Percentiles rank a stretch among this genome's conserved stretches.
Conservation (phyloP, 2,888 invertebrate genomes). For the Lithophane ornitopus region DNA sequence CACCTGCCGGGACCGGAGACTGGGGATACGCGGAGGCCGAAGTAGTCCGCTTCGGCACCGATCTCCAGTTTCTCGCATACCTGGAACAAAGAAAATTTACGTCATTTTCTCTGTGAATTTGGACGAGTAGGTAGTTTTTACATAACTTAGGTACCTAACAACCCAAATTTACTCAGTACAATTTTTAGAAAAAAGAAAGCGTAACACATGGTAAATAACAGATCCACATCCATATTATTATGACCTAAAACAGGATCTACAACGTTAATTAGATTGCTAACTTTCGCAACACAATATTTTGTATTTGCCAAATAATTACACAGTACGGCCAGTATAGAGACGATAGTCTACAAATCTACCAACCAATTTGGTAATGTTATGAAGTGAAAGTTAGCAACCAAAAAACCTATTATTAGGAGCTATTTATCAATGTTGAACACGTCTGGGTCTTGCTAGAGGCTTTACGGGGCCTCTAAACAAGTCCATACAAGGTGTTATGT, state of each 20-base stretch:
- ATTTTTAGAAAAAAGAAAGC: constrained; percentile 38
- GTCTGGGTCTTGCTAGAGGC: constrained; percentile 34
- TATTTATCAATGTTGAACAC: constrained; percentile 57
- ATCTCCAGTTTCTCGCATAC: constrained; percentile 96
- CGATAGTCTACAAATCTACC: neutral
- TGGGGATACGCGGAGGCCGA: constrained; percentile 93
- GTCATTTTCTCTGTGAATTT: constrained; percentile 29
- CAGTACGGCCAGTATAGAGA: constrained; percentile 7
- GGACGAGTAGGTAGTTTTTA: no score
- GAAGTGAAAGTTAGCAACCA: constrained; percentile 61
- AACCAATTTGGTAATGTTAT: constrained; percentile 51
- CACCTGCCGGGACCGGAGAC: constrained; percentile 94
- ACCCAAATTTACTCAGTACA: neutral
- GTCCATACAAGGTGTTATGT: constrained; percentile 1
- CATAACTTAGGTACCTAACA: no score
- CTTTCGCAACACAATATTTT: constrained; percentile 55
- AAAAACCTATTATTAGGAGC: constrained; percentile 65
- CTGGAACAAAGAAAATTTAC: constrained; percentile 87
- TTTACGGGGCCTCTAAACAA: constrained; percentile 4
- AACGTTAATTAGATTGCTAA: constrained; percentile 27
- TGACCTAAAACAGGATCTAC: constrained; percentile 44
- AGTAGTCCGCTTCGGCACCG: constrained; percentile 96
- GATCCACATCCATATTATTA: constrained; percentile 1
- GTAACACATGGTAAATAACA: constrained; percentile 5
- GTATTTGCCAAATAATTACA: constrained; percentile 60